Evolutionary conservation across 1,140 invertebrate genomes (phyloP), one percentile per base, ranked within the genome.

Genomic region (Helicorthomorpha holstii): DNA sequence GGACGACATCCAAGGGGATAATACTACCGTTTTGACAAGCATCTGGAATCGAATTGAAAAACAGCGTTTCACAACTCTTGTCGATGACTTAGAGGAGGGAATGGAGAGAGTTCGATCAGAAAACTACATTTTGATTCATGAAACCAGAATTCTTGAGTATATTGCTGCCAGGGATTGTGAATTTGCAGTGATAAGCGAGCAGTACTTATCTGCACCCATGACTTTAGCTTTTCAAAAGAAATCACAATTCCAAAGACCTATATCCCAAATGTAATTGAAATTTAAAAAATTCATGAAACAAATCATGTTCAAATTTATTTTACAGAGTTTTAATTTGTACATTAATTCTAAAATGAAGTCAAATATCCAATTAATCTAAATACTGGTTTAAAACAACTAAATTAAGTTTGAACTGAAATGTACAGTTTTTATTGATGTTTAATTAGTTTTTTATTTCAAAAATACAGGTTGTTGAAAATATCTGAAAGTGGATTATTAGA

Each of bases 1-100:
- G 4, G 44, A 46, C 19, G 44, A 46, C 44, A 46, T 46, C 19
- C 44, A 46, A 19, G 44, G 44, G 4, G 44, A 46, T 25, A 46
- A 46, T 25, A 21, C 4, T 7, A 10, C 19, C 7, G 7, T 46
- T 7, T 25, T 46, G 21, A 46, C 21, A 22, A 46, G 19, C 4
- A 19, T 46, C 4, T 46, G 44, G 44, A 46, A 46, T 7, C 4
- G 21, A 19, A 46, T 46, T 21, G 25, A 46, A 25, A 46, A 46
- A 25, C 19, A 25, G 12, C 4, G 19, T 4, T 46, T 46, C 44
- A 22, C 44, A 4, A 25, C 44, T 46, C 44, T 46, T 7, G 44
- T 46, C 21, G 44, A 46, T 21, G 12, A 21, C 19, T 46, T 46
- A 12, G 44, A 46, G 7, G 44, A 21, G 19, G 44, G 44, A 12